A percentile compares a stretch with the other conserved stretches of the same genome.
These are phyloP conservation scores for Blastobasis adustella DNA, from an alignment of 2,888 invertebrate genomes.

Conservation along the genomic window DNA sequence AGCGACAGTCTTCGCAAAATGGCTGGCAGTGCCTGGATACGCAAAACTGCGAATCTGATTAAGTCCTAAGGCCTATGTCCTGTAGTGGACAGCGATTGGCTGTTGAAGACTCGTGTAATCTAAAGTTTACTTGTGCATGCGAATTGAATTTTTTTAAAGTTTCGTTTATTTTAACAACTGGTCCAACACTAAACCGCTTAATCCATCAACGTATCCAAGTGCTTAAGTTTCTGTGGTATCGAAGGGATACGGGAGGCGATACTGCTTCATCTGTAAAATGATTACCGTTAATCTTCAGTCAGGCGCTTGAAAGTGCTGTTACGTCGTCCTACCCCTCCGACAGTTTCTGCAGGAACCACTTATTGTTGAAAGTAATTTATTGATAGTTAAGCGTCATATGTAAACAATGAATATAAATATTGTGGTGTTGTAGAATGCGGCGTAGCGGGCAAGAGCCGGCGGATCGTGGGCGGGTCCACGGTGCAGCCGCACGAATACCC, in stretches of 20 bases:
- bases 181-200: too few relatives aligned
- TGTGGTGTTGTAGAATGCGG: constrained; percentile 46
- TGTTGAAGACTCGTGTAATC: too few relatives aligned
- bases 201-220: too few relatives aligned
- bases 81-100: too few relatives aligned
- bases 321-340: background rate
- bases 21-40: too few relatives aligned
- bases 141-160: too few relatives aligned
- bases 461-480: constrained; percentile 72
- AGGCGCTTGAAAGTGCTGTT: background rate
- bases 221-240: too few relatives aligned
- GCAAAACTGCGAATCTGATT: too few relatives aligned
- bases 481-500: constrained; percentile 69
- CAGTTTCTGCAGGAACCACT: background rate
- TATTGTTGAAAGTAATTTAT: background rate
- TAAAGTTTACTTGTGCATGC: too few relatives aligned
- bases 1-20: too few relatives aligned
- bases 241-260: background rate
- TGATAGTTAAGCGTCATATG: background rate
- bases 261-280: background rate
- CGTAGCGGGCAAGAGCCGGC: constrained; percentile 49
- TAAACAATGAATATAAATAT: background rate
- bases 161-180: too few relatives aligned
- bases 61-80: too few relatives aligned
- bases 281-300: background rate